Evolutionary conservation across 1,140 invertebrate genomes (phyloP).

Genomic region (Globodera rostochiensis): DNA sequence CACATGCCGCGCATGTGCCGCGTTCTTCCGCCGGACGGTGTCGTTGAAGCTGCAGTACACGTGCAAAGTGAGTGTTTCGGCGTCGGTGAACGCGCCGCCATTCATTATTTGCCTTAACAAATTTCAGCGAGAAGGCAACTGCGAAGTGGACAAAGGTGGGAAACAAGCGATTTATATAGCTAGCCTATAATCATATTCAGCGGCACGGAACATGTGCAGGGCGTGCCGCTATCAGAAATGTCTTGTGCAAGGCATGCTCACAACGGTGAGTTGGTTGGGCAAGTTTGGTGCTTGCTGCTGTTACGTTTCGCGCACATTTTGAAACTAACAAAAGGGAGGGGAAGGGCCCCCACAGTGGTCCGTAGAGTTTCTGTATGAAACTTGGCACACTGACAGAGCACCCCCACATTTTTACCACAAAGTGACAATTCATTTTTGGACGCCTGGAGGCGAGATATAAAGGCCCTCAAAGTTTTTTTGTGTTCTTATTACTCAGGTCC

Average conservation of each 20-base stretch:
- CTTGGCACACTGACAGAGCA: too few relatives aligned
- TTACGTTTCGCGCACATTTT: too few relatives aligned
- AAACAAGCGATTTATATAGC: background rate
- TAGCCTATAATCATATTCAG: constrained; percentile 26
- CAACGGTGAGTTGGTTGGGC: constrained; percentile 22
- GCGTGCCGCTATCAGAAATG: constrained; percentile 50
- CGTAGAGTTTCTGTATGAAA: too few relatives aligned
- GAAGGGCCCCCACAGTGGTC: too few relatives aligned
- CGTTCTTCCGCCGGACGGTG: constrained; percentile 49
- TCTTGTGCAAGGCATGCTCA: constrained; percentile 49
- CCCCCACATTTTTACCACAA: too few relatives aligned
- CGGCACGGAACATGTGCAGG: constrained; percentile 51
- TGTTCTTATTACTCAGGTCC: too few relatives aligned
- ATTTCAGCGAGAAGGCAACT: constrained; percentile 11
- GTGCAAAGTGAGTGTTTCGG: constrained; percentile 33
- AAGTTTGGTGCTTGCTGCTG: too few relatives aligned
- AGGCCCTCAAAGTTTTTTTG: too few relatives aligned
- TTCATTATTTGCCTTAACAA: background rate
- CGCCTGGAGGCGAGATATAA: too few relatives aligned
- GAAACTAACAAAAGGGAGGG: too few relatives aligned
- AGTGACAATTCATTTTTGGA: too few relatives aligned
- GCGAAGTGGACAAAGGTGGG: constrained; percentile 19
- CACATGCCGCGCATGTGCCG: constrained; percentile 57
- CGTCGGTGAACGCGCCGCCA: background rate
- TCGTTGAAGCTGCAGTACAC: constrained; percentile 50